Evolutionary conservation across 2,888 invertebrate genomes (phyloP), one percentile per base, ranked within the genome.

Genomic region (Pristionchus arcanus): DNA sequence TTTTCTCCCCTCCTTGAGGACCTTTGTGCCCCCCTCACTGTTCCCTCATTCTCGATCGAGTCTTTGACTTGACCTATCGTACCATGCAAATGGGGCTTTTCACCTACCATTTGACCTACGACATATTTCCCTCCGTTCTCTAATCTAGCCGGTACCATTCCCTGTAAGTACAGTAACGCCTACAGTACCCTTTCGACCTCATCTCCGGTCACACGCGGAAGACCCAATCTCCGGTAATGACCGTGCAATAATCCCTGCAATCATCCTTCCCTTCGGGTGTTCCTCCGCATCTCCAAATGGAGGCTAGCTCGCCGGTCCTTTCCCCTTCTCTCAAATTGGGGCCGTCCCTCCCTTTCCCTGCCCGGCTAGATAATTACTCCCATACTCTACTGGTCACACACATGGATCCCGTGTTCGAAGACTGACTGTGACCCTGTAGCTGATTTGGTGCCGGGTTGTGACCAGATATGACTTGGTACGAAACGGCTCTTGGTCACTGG

Each of bases 351-450:
- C 28, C 42, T 25, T 25, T 42, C 74, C 21, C 37, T 31, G 7
- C 19, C n/a, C 31, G 42, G 49, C 49, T n/a, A 81, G 81, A 81
- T 81, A 81, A 81, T 81, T 81, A 81, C 81, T 49, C 31, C 34
- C 34, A 31, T 31, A 19, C 68, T 68, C 68, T 21, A 34, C 71
- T 34, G 25, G 71, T 71, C 63, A 25, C 71, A 34, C 71, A 71
- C 34, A 34, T 25, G 31, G 71, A 71, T 21, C 63, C 71, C 31
- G 34, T 71, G 28, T n/a, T 13, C 28, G n/a, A n/a, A 25, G 71
- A n/a, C n/a, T n/a, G 71, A 2, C 16, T 9, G 34, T 71, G 71
- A 34, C 34, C 71, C 31, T 34, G 42, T 49, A 34, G 34, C 71
- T 34, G 31, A 71, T 71, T 34, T 4, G 31, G 71, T 71, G 71